These are phyloP conservation scores for Dione juno DNA, from an alignment of 2,888 invertebrate species.

Conservation along the genomic window DNA sequence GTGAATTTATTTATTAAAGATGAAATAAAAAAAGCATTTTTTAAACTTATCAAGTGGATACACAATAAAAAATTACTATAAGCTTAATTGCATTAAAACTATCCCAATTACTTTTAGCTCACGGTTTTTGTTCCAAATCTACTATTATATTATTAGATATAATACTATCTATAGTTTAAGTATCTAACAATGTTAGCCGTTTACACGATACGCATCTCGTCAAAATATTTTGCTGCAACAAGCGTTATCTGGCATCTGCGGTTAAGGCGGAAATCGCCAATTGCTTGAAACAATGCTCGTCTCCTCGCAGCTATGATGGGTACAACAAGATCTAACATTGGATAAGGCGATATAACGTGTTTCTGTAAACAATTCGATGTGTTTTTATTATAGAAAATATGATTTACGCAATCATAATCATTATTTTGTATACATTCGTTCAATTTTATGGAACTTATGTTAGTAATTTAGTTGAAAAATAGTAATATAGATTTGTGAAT, in stretches of 20 bases:
- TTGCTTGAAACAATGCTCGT: slow-evolving; percentile 68
- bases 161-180: background rate
- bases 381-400: background rate
- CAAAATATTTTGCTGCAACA: slow-evolving; percentile 76
- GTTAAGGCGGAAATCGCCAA: slow-evolving; percentile 76
- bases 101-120: too few species aligned
- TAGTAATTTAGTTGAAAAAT: too few species aligned
- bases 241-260: slow-evolving; percentile 69
- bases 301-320: slow-evolving; percentile 41
- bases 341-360: background rate
- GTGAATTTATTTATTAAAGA: too few species aligned
- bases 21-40: too few species aligned
- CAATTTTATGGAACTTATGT: too few species aligned
- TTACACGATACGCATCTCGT: slow-evolving; percentile 56
- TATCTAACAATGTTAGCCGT: slow-evolving; percentile 5
- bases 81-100: too few species aligned
- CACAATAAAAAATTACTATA: too few species aligned
- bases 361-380: background rate
- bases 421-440: too few species aligned
- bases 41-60: too few species aligned
- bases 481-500: too few species aligned
- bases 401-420: background rate
- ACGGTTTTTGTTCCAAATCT: background rate
- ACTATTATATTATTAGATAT: background rate
- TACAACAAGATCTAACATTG: slow-evolving; percentile 8